Percentiles rank a stretch among this genome's conserved stretches.
phyloP scores from a whole-genome alignment of 2,797 vertebrate species.

The Sternotherus odoratus region DNA sequence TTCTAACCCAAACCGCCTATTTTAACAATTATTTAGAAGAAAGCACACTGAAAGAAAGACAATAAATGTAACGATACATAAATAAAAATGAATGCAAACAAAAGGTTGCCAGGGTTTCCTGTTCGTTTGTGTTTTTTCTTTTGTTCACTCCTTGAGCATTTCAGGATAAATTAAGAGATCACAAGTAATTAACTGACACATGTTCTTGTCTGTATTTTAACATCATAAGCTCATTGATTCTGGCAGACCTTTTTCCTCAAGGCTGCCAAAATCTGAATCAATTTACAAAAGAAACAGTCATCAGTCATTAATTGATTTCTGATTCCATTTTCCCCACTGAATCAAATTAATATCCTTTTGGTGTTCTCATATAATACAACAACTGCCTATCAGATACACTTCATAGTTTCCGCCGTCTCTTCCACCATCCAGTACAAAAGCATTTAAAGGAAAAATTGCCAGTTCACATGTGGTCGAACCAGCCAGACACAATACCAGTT shows the following conservation, averaged over 20 bases:
- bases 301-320: slow-evolving; percentile 78
- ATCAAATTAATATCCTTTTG: slow-evolving; percentile 33
- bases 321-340: slow-evolving; percentile 61
- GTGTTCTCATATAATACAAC: slow-evolving; percentile 35
- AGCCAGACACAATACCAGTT: rapidly evolving
- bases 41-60: not conserved
- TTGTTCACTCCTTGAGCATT: slow-evolving; percentile 1
- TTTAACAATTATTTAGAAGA: slow-evolving; percentile 10
- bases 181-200: slow-evolving; percentile 38
- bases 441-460: not conserved
- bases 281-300: slow-evolving; percentile 71
- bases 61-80: not conserved
- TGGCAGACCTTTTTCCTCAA: slow-evolving; percentile 53
- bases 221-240: slow-evolving; percentile 19
- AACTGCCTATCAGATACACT: not conserved
- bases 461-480: not conserved
- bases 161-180: not conserved
- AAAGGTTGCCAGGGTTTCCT: slow-evolving; percentile 3
- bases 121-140: not conserved
- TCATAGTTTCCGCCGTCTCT: not conserved
- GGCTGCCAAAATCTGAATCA: slow-evolving; percentile 70
- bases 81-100: not conserved
- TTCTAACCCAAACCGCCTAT: not conserved
- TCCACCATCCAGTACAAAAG: not conserved
- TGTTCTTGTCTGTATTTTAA: slow-evolving; percentile 54